Conservation (phyloP, 2,113 vertebrate species). For the Sinocyclocheilus anophthalmus region DNA sequence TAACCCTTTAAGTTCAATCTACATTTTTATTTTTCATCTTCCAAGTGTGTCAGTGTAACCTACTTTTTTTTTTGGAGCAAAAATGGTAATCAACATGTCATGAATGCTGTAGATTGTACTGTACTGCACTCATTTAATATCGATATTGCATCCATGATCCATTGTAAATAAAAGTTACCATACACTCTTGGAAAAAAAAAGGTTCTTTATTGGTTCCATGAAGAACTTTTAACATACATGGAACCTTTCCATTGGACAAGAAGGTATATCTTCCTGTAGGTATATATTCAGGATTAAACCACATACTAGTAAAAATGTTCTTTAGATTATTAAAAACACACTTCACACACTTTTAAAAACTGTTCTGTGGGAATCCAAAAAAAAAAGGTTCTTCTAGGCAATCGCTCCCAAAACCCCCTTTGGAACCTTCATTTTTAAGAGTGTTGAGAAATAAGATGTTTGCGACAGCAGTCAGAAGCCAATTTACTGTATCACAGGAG, state of each 20-base stretch:
- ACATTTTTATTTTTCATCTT: background rate
- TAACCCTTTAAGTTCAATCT: background rate
- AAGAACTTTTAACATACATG: background rate
- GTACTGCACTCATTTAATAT: background rate
- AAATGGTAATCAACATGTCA: background rate
- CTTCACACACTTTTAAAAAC: background rate
- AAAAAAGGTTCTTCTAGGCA: background rate
- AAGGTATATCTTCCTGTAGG: no score
- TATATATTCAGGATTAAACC: no score
- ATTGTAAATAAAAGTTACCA: background rate
- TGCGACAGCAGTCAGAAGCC: background rate
- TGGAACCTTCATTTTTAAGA: background rate
- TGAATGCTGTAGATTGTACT: background rate
- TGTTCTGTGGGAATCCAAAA: no score
- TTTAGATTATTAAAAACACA: no score
- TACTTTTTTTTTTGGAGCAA: background rate
- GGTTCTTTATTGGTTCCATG: no score
- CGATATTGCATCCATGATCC: background rate
- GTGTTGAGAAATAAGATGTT: background rate
- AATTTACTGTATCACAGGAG: conserved; percentile 36
- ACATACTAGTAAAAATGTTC: no score
- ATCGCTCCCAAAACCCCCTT: background rate
- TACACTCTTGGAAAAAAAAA: background rate
- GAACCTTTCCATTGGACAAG: background rate
- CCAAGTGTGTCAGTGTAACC: no score